These are phyloP conservation scores for Megaceryle maxima DNA, from an alignment of 2,113 vertebrate species.

Conservation along the genomic window DNA sequence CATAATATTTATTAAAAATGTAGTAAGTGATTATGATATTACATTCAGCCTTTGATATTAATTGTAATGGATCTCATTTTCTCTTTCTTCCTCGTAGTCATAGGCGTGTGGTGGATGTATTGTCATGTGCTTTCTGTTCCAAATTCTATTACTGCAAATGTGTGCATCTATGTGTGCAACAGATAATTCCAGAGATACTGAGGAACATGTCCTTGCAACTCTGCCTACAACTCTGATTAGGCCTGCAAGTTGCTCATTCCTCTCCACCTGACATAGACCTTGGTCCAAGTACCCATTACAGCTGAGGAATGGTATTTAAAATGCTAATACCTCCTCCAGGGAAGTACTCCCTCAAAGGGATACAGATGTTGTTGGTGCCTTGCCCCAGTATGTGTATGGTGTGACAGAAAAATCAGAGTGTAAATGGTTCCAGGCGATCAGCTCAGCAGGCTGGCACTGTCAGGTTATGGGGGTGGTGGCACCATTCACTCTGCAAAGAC, in stretches of 20 bases:
- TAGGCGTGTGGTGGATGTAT: not conserved
- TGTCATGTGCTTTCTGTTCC: not conserved
- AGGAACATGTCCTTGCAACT: not conserved
- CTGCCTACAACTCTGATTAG: not conserved
- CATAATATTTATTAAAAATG: not conserved
- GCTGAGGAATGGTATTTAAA: not conserved
- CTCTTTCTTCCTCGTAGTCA: not conserved
- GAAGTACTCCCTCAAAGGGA: conserved; percentile 41
- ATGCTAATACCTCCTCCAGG: conserved; percentile 73
- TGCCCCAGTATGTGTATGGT: conserved; percentile 80
- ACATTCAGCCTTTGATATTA: not conserved
- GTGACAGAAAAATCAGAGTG: conserved; percentile 72
- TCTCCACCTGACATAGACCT: not conserved
- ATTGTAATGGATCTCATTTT: not conserved
- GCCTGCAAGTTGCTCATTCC: not conserved
- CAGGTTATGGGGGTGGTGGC: conserved; percentile 28
- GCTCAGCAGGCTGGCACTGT: conserved; percentile 58
- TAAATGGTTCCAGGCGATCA: conserved; percentile 71
- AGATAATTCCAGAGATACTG: not conserved
- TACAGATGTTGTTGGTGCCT: conserved; percentile 61
- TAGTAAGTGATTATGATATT: not conserved
- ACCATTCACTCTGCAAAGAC: conserved; percentile 50
- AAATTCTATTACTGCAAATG: not conserved
- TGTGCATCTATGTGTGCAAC: not conserved
- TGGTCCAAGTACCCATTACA: not conserved